Base-by-base conservation (phyloP, 1,140 invertebrate genomes). In the Anadara kagoshimensis region DNA sequence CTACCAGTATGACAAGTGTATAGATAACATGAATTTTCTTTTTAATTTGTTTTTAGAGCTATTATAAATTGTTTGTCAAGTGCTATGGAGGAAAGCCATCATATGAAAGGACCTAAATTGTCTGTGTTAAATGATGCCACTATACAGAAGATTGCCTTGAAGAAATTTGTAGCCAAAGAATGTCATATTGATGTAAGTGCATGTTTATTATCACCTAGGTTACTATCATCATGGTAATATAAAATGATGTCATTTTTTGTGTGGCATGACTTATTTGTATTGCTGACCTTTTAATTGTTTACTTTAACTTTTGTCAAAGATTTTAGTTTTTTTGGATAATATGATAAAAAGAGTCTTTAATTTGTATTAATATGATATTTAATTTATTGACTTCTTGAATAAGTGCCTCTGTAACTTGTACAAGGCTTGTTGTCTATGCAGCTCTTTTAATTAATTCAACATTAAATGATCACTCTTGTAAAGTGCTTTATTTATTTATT, bases 41-140 rank as follows among this genome's bases (percentile, higher is more conserved):
- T 22, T 18, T 63, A n/a, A 11, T 63, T 63, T 62, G 16, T 45
- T 49, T 49, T 24, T 41, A 74, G 65, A n/a, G 58, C 58, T 10
- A 69, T 69, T 16, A 45, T 69, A 54, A 49, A 66, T 18, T 62
- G 41, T 44, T 56, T 74, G 18, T 45, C 45, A 12, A 45, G 14
- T 41, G 58, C 29, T 7, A 36, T 36, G 29, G 29, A 36, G 7
- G 29, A 36, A 36, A 44, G 51, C 18, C 20, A 69, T 22, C 51
- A 49, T 57, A 20, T 10, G 3, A 36, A 69, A 3, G 8, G 26
- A 57, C 54, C 69, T 7, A 71, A 36, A 36, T 7, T 84, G 4
- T 73, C 75, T 62, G 82, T 87, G 0, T 71, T 80, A n/a, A 83
- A 78, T 47, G 82, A 88, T 76, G 83, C 84, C 16, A 83, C 80